A percentile compares a stretch with the other conserved stretches of the same genome.
Evolutionary conservation across 2,888 invertebrate species (phyloP).

Genomic region (Scaptomyza caliginosa): DNA sequence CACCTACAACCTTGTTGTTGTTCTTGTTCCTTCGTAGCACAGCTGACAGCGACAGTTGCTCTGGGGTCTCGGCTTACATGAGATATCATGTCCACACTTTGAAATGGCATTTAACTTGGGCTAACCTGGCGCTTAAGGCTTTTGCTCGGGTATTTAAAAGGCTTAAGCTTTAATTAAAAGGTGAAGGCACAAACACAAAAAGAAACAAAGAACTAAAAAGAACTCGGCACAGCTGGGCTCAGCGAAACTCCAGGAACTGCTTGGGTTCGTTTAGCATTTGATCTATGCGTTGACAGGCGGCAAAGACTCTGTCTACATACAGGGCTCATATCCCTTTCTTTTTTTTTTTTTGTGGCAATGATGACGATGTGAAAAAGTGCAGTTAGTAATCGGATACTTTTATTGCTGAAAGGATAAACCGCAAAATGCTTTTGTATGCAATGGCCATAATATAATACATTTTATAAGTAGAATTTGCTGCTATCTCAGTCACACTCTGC

Average conservation of each 20-base stretch:
- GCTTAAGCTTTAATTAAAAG: slow-evolving; percentile 75
- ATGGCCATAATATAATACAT: slow-evolving; percentile 63
- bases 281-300: slow-evolving; percentile 63
- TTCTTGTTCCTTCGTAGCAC: background rate
- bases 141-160: slow-evolving; percentile 54
- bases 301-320: background rate
- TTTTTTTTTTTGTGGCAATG: background rate
- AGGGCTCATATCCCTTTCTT: slow-evolving; percentile 4
- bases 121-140: slow-evolving; percentile 45
- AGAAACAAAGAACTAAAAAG: slow-evolving; percentile 1
- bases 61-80: slow-evolving; percentile 39
- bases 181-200: slow-evolving; percentile 6
- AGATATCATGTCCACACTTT: slow-evolving; percentile 70
- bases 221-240: slow-evolving; percentile 64
- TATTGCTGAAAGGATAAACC: slow-evolving; percentile 83
- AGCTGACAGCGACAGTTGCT: slow-evolving; percentile 44
- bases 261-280: slow-evolving; percentile 65
- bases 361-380: slow-evolving; percentile 65
- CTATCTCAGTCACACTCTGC: background rate
- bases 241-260: slow-evolving; percentile 9
- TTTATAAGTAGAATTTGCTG: slow-evolving; percentile 51
- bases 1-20: slow-evolving; percentile 2
- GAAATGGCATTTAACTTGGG: slow-evolving; percentile 68
- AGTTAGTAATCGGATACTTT: slow-evolving; percentile 83
- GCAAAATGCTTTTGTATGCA: slow-evolving; percentile 72